Percentiles rank a stretch among this genome's conserved stretches.
phyloP scores from a whole-genome alignment of 2,797 vertebrate species.

The Clarias pachynema region DNA sequence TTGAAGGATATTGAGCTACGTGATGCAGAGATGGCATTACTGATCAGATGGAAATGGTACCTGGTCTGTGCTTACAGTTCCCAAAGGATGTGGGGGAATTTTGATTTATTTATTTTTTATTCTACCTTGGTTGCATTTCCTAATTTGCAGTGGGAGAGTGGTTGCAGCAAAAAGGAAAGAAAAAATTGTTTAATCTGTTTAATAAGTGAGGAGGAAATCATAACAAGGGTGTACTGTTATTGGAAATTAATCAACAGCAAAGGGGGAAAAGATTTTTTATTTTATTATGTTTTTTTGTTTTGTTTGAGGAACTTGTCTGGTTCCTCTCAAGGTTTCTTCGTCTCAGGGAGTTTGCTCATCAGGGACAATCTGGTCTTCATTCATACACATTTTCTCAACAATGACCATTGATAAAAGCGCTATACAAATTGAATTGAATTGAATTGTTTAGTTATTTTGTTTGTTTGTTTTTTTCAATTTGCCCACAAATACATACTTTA shows the following conservation, averaged over 20 bases:
- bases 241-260: not conserved
- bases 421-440: too few species aligned
- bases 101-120: conserved; percentile 7
- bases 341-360: too few species aligned
- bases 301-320: too few species aligned
- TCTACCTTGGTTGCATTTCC: not conserved
- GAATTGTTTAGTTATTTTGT: too few species aligned
- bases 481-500: not conserved
- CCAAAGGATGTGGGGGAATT: conserved; percentile 23
- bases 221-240: not conserved
- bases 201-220: not conserved
- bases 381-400: too few species aligned
- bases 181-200: not conserved
- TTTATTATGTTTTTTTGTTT: too few species aligned
- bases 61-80: conserved; percentile 54
- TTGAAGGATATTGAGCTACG: conserved; percentile 69
- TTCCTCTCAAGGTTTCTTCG: not conserved
- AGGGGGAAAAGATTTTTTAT: too few species aligned
- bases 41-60: conserved; percentile 60
- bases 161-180: not conserved
- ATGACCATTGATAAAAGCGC: too few species aligned
- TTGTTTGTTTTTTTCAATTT: not conserved
- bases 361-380: too few species aligned
- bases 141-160: not conserved
- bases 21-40: conserved; percentile 40